Evolutionary conservation across 2,113 vertebrate species (phyloP), one percentile per base, ranked within the genome.

Genomic region (Chionis minor): DNA sequence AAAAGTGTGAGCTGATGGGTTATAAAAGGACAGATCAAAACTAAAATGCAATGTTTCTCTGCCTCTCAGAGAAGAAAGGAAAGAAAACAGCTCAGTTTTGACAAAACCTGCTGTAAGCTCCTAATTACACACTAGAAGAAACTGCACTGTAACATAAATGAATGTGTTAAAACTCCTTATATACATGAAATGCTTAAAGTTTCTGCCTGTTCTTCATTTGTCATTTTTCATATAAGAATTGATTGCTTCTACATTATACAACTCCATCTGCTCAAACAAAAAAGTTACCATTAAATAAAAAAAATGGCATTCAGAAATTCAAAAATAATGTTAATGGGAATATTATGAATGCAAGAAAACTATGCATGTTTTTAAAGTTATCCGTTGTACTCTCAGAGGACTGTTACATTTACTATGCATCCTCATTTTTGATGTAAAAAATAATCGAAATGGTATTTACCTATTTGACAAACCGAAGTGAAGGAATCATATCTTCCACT

Each of bases 381-480:
- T 2, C 45, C 38, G 1, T 8, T 62, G 55, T 69, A 12, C 4
- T 75, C 82, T 71, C 90, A 8, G 28, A 70, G 61, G 56, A 16
- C 45, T 32, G 35, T 2, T 87, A 12, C 33, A 42, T 28, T 83
- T 71, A 55, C 47, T 59, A 12, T n/a, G 52, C 51, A 77, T 44
- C 70, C 73, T 95, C 59, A 86, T 72, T 91, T 91, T 51, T 62
- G 65, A n/a, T 66, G 70, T 10, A 15, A n/a, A 72, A 92, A 82
- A 88, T 61, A 70, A 33, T 40, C n/a, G 58, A 88, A 82, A 22
- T 14, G 40, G 14, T 92, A 55, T 81, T 97, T 86, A 96, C 52
- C 59, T 96, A 89, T 75, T 74, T 86, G 92, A 58, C 78, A 92
- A 74, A 67, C 35, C 6, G 15, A 81, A 92, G 74, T 32, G 80